Conservation (phyloP, 2,888 invertebrate genomes). For the Pammene fasciana region DNA sequence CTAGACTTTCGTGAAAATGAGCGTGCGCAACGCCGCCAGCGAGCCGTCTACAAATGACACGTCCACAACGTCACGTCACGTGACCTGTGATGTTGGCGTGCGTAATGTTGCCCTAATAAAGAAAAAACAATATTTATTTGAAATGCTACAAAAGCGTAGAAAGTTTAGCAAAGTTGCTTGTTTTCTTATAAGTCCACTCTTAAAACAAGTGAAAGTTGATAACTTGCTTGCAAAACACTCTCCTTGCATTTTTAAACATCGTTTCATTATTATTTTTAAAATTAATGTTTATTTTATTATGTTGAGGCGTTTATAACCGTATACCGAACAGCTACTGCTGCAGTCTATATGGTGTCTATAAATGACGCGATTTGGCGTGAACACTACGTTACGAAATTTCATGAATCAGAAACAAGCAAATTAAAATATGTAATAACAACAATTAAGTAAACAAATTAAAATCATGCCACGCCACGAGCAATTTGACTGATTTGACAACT, state of each 20-base stretch:
- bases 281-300: background rate
- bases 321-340: background rate
- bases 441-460: too few relatives aligned
- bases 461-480: too few relatives aligned
- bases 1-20: constrained; percentile 78
- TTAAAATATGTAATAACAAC: too few relatives aligned
- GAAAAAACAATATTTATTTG: constrained; percentile 22
- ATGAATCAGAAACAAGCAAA: too few relatives aligned
- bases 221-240: too few relatives aligned
- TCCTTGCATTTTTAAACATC: too few relatives aligned
- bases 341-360: background rate
- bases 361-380: too few relatives aligned
- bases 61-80: constrained; percentile 86
- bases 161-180: background rate
- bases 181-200: background rate
- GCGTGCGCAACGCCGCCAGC: constrained; percentile 82
- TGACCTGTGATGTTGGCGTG: constrained; percentile 88
- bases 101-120: constrained; percentile 62
- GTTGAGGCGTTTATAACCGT: background rate
- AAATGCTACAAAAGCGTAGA: background rate
- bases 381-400: too few relatives aligned
- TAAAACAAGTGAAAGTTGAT: too few relatives aligned
- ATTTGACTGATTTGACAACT: too few relatives aligned
- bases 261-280: background rate
- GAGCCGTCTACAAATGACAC: constrained; percentile 82